These are phyloP conservation scores for Cetonia aurata DNA, from an alignment of 2,888 invertebrate genomes.

Conservation along the genomic window DNA sequence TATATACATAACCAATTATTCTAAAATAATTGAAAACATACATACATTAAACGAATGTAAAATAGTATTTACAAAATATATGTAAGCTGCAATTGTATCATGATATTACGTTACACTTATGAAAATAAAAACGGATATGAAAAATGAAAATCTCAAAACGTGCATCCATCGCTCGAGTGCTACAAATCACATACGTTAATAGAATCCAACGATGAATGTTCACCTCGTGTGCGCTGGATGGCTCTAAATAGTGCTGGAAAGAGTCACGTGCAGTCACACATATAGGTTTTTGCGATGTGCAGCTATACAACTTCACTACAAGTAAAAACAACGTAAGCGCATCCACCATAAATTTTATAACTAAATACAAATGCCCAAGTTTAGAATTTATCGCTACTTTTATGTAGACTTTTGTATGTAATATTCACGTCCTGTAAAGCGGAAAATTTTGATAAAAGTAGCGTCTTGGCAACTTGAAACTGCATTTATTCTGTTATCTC, in stretches of 20 bases:
- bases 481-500: no score
- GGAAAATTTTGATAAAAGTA: no score
- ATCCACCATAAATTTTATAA: slow-evolving; percentile 2
- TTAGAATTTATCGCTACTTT: slow-evolving; percentile 4
- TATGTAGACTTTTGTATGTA: no score
- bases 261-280: neutral
- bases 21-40: neutral
- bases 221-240: neutral
- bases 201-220: neutral
- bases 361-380: neutral
- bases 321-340: neutral
- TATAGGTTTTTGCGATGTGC: neutral
- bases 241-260: neutral
- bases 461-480: no score
- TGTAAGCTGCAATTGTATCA: no score
- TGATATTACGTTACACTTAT: no score
- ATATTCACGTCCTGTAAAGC: no score
- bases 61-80: no score
- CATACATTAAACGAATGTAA: neutral
- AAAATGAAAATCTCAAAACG: no score
- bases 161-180: no score
- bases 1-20: neutral
- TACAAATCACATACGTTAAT: neutral
- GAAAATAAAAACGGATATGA: no score
- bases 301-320: neutral